Conservation (phyloP, 2,888 invertebrate species). For the Hyposoter didymator region DNA sequence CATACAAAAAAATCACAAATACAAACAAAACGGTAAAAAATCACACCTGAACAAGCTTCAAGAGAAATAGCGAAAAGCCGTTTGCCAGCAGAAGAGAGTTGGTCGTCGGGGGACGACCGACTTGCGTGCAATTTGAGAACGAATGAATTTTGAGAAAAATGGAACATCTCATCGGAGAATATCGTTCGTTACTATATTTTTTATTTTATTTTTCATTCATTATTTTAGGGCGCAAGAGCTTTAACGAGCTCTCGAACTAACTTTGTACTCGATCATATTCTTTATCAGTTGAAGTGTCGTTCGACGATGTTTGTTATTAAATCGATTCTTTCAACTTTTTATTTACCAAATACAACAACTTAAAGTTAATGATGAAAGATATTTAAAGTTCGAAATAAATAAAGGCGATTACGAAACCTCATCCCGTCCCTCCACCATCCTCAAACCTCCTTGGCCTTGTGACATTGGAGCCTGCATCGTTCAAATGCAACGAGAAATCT, state of each 20-base stretch:
- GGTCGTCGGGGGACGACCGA: constrained; percentile 56
- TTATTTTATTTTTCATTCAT: background rate
- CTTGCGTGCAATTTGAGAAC: constrained; percentile 58
- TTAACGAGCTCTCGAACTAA: constrained; percentile 76
- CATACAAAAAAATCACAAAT: constrained; percentile 74
- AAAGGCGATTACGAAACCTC: constrained; percentile 69
- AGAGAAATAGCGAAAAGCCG: constrained; percentile 72
- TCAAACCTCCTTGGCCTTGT: constrained; percentile 74
- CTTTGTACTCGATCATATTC: constrained; percentile 82
- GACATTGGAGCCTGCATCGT: background rate
- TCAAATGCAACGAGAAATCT: background rate
- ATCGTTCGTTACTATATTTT: constrained; percentile 66
- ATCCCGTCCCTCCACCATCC: constrained; percentile 81
- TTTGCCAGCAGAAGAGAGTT: constrained; percentile 62
- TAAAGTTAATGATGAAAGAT: constrained; percentile 46
- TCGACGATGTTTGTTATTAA: constrained; percentile 54
- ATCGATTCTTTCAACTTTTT: constrained; percentile 48
- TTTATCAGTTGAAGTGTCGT: constrained; percentile 79
- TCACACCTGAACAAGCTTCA: constrained; percentile 77
- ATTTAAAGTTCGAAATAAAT: constrained; percentile 69
- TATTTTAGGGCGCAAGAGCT: constrained; percentile 70
- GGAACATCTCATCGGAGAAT: constrained; percentile 64
- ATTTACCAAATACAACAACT: constrained; percentile 40
- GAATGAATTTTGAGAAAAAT: constrained; percentile 72
- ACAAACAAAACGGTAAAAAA: constrained; percentile 77